Evolutionary conservation across 2,888 invertebrate species (phyloP).

Genomic region (Folsomia manolachei): DNA sequence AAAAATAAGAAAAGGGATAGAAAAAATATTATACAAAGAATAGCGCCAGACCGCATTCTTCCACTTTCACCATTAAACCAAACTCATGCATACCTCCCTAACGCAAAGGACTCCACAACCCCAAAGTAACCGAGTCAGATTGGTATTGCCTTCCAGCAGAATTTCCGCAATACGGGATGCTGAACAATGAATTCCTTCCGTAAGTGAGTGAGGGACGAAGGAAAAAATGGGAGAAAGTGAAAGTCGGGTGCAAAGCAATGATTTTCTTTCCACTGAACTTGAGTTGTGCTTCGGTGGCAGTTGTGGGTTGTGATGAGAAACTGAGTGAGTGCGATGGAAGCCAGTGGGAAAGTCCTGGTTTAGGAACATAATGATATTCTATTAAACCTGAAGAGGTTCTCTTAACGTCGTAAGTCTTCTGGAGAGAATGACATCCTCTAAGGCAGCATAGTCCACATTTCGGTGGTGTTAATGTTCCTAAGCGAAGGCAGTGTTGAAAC

Average conservation of each 20-base stretch:
- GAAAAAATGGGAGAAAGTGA: not conserved
- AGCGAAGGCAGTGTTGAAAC: not conserved
- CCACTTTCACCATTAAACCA: too few species aligned
- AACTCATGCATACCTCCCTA: too few species aligned
- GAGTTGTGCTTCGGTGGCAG: not conserved
- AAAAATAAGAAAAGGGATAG: not conserved
- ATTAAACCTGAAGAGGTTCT: not conserved
- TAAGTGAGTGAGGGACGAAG: too few species aligned
- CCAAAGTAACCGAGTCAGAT: too few species aligned
- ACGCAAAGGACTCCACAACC: too few species aligned
- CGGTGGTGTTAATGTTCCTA: not conserved
- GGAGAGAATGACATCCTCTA: not conserved
- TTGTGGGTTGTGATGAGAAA: not conserved
- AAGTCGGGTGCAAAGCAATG: not conserved
- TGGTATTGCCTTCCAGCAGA: too few species aligned
- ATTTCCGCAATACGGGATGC: too few species aligned
- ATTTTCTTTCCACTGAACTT: not conserved
- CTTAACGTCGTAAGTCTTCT: not conserved
- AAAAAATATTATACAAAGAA: too few species aligned
- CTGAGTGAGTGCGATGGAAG: constrained; percentile 14
- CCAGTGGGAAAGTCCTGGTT: not conserved
- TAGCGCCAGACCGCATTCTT: not conserved
- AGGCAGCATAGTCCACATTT: too few species aligned
- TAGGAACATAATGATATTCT: not conserved
- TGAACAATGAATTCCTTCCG: too few species aligned